Evolutionary conservation across 1,140 invertebrate species (phyloP).

Genomic region (Cydia strobilella): DNA sequence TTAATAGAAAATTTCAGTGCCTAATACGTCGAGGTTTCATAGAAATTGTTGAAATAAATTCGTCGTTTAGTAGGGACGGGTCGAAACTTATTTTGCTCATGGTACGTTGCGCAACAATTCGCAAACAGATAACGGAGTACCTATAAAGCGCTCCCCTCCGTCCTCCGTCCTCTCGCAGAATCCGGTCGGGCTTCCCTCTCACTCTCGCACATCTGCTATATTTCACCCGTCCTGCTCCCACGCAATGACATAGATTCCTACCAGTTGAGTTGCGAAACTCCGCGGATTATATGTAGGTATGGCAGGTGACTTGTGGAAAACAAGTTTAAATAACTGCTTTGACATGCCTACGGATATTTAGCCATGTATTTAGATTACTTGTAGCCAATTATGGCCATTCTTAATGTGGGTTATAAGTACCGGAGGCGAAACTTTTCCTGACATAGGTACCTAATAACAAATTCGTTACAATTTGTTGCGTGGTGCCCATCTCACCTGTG

Average conservation of each 20-base stretch:
- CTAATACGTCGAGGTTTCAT: slow-evolving; percentile 31
- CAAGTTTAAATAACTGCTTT: slow-evolving; percentile 77
- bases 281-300: slow-evolving; percentile 70
- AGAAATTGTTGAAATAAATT: background rate
- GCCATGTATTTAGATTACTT: background rate
- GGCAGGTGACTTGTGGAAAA: slow-evolving; percentile 78
- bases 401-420: background rate
- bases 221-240: slow-evolving; percentile 47
- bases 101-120: slow-evolving; percentile 77
- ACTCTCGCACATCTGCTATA: slow-evolving; percentile 37
- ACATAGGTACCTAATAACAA: background rate
- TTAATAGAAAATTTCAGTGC: slow-evolving; percentile 34
- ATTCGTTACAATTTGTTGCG: background rate
- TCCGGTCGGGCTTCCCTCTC: slow-evolving; percentile 60
- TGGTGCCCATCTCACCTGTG: background rate
- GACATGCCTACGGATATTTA: slow-evolving; percentile 58
- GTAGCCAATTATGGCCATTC: slow-evolving; percentile 4
- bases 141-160: slow-evolving; percentile 65
- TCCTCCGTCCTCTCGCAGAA: slow-evolving; percentile 61
- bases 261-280: slow-evolving; percentile 75
- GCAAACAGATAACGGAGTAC: slow-evolving; percentile 76
- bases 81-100: slow-evolving; percentile 65
- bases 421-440: slow-evolving; percentile 19
- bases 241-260: slow-evolving; percentile 70
- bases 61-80: slow-evolving; percentile 26